A percentile compares a stretch with the other conserved stretches of the same genome.
These are phyloP conservation scores for Lepetodrilus schrolli DNA, from an alignment of 2,888 invertebrate species.

Conservation along the genomic window DNA sequence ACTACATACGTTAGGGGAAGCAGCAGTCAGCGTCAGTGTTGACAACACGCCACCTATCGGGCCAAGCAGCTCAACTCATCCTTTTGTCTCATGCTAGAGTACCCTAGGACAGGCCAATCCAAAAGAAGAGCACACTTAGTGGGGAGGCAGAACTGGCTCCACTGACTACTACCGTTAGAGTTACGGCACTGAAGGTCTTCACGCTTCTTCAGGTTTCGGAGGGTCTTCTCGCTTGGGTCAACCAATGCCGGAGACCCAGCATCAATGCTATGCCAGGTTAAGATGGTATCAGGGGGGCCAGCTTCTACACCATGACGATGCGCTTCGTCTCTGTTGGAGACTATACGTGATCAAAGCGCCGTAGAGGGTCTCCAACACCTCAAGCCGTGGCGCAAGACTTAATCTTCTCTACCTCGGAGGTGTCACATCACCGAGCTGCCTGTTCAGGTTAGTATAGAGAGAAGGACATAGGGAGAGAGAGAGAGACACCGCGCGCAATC, in stretches of 20 bases:
- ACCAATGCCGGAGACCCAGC: too few species aligned
- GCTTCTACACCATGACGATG: not conserved
- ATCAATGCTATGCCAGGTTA: not conserved
- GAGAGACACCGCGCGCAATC: not conserved
- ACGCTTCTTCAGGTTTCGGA: too few species aligned
- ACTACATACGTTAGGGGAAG: conserved; percentile 11
- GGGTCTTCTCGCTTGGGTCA: too few species aligned
- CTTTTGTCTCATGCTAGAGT: conserved; percentile 17
- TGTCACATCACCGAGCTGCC: conserved; percentile 12
- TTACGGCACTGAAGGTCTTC: not conserved
- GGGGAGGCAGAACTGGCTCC: too few species aligned
- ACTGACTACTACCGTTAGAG: not conserved
- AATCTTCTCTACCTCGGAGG: not conserved
- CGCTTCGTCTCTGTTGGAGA: not conserved
- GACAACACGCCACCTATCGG: conserved; percentile 25
- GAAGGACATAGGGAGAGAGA: not conserved
- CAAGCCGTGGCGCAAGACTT: not conserved
- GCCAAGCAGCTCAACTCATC: conserved; percentile 19
- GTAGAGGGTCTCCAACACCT: conserved; percentile 6
- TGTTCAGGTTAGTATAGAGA: not conserved
- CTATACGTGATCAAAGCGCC: conserved; percentile 7
- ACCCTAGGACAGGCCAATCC: conserved; percentile 19
- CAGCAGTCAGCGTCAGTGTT: conserved; percentile 1
- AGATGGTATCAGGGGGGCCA: not conserved
- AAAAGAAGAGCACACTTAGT: not conserved